Conservation (phyloP, 2,113 vertebrate genomes). For the Plecotus auritus region DNA sequence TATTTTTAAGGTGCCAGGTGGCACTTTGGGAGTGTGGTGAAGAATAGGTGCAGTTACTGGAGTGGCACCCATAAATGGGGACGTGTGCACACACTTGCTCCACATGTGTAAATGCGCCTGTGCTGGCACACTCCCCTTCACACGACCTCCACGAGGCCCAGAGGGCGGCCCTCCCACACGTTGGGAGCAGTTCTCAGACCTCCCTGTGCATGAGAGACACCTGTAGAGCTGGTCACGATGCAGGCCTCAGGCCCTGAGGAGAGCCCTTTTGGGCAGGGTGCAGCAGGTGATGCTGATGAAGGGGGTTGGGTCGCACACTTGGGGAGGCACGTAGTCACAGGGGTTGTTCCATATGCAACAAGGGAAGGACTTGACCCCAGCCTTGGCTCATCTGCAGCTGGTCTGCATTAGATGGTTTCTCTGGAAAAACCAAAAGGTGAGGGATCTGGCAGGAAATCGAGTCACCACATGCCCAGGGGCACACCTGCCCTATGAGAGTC, state of each 20-base stretch:
- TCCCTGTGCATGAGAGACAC: background rate
- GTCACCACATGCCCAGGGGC: background rate
- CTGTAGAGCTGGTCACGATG: background rate
- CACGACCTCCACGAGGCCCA: background rate
- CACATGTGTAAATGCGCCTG: rapidly evolving
- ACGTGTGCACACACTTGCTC: background rate
- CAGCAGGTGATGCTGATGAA: background rate
- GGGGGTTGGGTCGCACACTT: background rate
- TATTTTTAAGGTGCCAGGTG: background rate
- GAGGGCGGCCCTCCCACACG: background rate
- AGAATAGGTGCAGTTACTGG: background rate
- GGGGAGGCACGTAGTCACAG: background rate
- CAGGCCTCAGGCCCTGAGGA: rapidly evolving
- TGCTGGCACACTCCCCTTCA: background rate
- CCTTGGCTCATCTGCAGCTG: background rate
- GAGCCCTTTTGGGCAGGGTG: rapidly evolving
- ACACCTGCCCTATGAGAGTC: background rate
- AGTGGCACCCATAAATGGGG: background rate
- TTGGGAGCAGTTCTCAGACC: background rate
- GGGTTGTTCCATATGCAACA: background rate
- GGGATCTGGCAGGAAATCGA: background rate
- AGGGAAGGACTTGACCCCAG: background rate
- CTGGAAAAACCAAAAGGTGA: background rate
- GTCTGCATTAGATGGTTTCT: background rate
- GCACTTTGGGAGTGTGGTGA: background rate